Evolutionary conservation across 2,113 vertebrate species (phyloP).

Genomic region (Mormoops blainvillei): DNA sequence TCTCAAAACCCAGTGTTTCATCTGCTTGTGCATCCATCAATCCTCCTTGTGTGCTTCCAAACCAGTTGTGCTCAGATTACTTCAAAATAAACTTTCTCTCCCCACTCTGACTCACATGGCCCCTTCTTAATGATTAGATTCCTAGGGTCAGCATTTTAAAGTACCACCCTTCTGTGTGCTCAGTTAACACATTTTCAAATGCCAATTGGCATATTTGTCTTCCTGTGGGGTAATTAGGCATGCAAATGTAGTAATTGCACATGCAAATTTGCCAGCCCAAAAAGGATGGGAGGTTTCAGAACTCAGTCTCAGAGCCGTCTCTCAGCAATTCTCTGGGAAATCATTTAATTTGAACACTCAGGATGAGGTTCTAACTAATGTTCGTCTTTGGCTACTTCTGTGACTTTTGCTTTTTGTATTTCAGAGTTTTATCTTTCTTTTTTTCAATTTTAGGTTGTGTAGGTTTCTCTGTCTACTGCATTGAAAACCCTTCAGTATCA

Average conservation of each 20-base stretch:
- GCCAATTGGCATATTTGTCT: slow-evolving; percentile 49
- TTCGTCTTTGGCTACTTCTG: not conserved
- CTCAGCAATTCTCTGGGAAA: not conserved
- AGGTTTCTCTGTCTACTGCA: not conserved
- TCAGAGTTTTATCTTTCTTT: not conserved
- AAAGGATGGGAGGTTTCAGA: slow-evolving; percentile 45
- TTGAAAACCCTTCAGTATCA: not conserved
- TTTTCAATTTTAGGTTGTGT: not conserved
- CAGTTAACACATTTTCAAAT: slow-evolving; percentile 56
- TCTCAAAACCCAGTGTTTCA: slow-evolving; percentile 47
- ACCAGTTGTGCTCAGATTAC: not conserved
- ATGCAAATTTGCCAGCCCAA: slow-evolving; percentile 33
- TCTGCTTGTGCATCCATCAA: slow-evolving; percentile 13
- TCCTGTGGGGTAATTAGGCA: slow-evolving; percentile 59
- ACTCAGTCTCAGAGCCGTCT: not conserved
- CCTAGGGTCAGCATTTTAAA: slow-evolving; percentile 50
- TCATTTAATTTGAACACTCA: slow-evolving; percentile 16
- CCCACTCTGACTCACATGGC: not conserved
- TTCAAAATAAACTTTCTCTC: slow-evolving; percentile 31
- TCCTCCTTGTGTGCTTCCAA: slow-evolving; percentile 40
- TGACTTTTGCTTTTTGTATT: slow-evolving; percentile 5
- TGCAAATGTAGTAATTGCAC: slow-evolving; percentile 50
- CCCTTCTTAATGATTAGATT: slow-evolving; percentile 45
- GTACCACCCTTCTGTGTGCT: slow-evolving; percentile 19
- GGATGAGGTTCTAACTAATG: not conserved